Percentiles rank a stretch among this genome's conserved stretches.
Conservation (phyloP, 2,888 invertebrate genomes). For the Euproctis similis region DNA sequence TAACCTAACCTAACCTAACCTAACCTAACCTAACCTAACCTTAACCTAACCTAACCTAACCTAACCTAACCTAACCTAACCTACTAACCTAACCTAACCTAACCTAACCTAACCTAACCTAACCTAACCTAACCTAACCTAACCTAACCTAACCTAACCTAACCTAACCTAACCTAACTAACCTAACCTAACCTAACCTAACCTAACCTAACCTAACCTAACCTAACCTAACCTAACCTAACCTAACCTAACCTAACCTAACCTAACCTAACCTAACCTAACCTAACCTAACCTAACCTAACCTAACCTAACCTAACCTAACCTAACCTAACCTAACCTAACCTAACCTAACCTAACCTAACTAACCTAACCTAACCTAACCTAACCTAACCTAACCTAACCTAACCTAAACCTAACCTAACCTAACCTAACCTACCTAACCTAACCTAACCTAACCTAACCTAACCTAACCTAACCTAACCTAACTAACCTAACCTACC, state of each 20-base stretch:
- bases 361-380: no score
- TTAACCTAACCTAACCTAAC: conserved; percentile 5
- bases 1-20: conserved; percentile 5
- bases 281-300: conserved; percentile 9
- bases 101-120: conserved; percentile 5
- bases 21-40: no score
- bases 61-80: no score
- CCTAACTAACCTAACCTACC: no score
- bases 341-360: conserved; percentile 9
- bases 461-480: conserved; percentile 3
- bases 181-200: conserved; percentile 12
- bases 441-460: conserved; percentile 2
- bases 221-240: conserved; percentile 9
- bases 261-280: conserved; percentile 9
- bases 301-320: conserved; percentile 9
- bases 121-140: conserved; percentile 11
- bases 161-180: conserved; percentile 9
- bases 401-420: no score
- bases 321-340: conserved; percentile 9
- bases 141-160: conserved; percentile 11
- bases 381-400: no score
- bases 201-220: conserved; percentile 8
- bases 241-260: conserved; percentile 9
- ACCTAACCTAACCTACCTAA: no score
- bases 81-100: no score